Conservation (phyloP, 2,888 invertebrate genomes). For the Fragum sueziense region DNA sequence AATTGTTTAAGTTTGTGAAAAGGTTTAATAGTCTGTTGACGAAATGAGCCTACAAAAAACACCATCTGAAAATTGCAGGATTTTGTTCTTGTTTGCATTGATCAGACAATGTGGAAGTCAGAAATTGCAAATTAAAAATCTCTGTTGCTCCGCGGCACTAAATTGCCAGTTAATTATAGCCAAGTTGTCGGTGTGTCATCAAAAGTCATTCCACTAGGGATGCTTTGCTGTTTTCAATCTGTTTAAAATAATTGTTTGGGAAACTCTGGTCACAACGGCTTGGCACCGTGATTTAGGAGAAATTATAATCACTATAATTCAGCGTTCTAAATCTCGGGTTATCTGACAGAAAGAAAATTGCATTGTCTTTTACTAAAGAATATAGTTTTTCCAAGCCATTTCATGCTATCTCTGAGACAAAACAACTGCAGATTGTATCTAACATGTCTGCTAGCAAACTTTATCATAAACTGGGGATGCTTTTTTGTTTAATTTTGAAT, state of each 20-base stretch:
- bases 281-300: conserved; percentile 19
- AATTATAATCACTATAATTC: conserved; percentile 24
- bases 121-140: conserved; percentile 5
- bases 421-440: not conserved
- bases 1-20: no score
- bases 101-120: not conserved
- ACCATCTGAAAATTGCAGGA: not conserved
- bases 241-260: conserved; percentile 21
- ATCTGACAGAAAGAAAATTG: conserved; percentile 24
- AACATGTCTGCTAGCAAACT: not conserved
- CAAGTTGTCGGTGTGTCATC: conserved; percentile 1
- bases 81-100: not conserved
- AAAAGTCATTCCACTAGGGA: conserved; percentile 3
- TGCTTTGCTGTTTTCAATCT: conserved; percentile 19
- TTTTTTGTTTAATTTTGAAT: no score
- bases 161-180: conserved; percentile 21
- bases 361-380: conserved; percentile 8
- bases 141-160: not conserved
- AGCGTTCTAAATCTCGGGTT: conserved; percentile 1
- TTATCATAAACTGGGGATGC: no score
- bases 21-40: no score
- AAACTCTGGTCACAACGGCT: conserved; percentile 11
- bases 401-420: not conserved
- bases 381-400: not conserved
- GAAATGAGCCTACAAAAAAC: no score